phyloP scores from a whole-genome alignment of 2,888 invertebrate species.

The Ceratothoa steindachneri region DNA sequence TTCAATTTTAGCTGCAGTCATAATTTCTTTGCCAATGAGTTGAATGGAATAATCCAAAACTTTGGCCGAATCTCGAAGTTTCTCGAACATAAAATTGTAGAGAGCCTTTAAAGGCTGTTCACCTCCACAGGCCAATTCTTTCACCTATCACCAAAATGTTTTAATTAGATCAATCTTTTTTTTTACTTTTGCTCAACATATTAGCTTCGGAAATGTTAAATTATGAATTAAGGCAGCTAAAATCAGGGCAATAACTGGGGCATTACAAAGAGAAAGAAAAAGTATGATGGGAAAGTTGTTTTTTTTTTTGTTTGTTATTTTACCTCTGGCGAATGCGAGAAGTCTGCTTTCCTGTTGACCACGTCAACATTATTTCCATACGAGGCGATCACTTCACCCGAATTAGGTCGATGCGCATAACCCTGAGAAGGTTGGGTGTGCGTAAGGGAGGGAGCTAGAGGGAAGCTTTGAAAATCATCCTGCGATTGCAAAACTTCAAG shows the following conservation, averaged over 20 bases:
- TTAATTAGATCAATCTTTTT: too few species aligned
- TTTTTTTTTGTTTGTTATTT: too few species aligned
- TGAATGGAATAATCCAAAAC: conserved; percentile 54
- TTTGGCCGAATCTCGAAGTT: conserved; percentile 54
- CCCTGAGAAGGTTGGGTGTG: conserved; percentile 17
- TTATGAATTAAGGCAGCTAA: not conserved
- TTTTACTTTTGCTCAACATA: too few species aligned
- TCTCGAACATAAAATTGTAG: conserved; percentile 59
- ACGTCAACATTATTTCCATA: not conserved
- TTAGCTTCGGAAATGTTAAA: not conserved
- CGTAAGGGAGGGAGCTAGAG: not conserved
- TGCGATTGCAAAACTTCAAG: not conserved
- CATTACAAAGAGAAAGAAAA: too few species aligned
- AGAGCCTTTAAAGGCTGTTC: conserved; percentile 28
- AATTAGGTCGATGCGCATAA: conserved; percentile 28
- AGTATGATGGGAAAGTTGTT: too few species aligned
- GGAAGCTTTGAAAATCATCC: not conserved
- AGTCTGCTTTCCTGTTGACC: not conserved
- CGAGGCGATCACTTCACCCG: conserved; percentile 19
- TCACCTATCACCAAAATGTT: not conserved
- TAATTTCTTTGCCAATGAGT: conserved; percentile 30
- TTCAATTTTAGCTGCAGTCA: not conserved
- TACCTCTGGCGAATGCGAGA: conserved; percentile 6
- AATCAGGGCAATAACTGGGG: too few species aligned
- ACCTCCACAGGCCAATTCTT: not conserved